Evolutionary conservation across 2,888 invertebrate genomes (phyloP), one percentile per base, ranked within the genome.

Genomic region (Palloptera scutellata): DNA sequence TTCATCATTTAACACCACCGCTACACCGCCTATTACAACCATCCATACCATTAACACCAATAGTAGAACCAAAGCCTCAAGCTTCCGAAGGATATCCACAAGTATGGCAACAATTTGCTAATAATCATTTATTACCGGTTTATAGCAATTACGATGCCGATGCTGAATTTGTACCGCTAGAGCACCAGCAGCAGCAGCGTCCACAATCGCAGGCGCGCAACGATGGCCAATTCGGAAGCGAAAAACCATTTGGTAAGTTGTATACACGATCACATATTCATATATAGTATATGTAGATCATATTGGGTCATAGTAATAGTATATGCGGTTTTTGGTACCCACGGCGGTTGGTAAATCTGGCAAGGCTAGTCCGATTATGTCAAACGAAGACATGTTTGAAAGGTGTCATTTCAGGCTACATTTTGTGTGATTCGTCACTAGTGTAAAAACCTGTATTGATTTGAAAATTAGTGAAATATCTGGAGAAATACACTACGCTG

Each of bases 211-310:
- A 45, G 19, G 43, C 40, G 57, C 57, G 60, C 53, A 41, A 45
- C 30, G 64, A 41, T 15, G 17, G 13, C 41, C 45, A 65, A 17
- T 45, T 57, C 43, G 67, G 71, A 64, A 71, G 74, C 5, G 76
- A 78, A 19, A 82, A 81, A 65, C 82, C 81, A 0, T 81, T 81
- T 70, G 77, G 81, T 81, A 74, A 75, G 81, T 76, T 52, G 6
- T 11, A 42, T 48, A n/a, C n/a, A n/a, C n/a, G n/a, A 8, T 17
- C 51, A 53, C n/a, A n/a, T n/a, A n/a, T n/a, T n/a, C n/a, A n/a
- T n/a, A n/a, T n/a, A n/a, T n/a, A n/a, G n/a, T n/a, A n/a, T n/a
- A n/a, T n/a, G n/a, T n/a, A n/a, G n/a, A n/a, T n/a, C n/a, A n/a
- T n/a, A n/a, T n/a, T n/a, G n/a, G n/a, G n/a, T n/a, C n/a, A n/a